Percentiles rank a stretch among this genome's conserved stretches.
Evolutionary conservation across 2,888 invertebrate genomes (phyloP).

Genomic region (Sisyra terminalis): DNA sequence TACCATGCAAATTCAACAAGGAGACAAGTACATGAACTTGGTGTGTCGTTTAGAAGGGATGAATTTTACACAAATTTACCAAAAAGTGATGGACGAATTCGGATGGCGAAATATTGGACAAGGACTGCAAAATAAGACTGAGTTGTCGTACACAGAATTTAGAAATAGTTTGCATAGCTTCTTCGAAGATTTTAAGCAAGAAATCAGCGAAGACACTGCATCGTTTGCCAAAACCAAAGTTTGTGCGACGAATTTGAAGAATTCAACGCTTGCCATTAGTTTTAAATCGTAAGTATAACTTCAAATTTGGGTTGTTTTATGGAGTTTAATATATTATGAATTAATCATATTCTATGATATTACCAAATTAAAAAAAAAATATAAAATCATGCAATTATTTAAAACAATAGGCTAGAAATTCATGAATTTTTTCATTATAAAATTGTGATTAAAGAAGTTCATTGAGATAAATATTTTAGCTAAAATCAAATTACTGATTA

Average conservation of each 20-base stretch:
- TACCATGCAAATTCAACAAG: conserved; percentile 35
- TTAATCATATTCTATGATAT: too few relatives aligned
- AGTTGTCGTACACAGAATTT: conserved; percentile 2
- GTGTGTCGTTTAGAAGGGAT: conserved; percentile 30
- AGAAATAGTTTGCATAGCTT: conserved; percentile 1
- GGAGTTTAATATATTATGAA: too few relatives aligned
- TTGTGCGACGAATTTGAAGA: conserved; percentile 9
- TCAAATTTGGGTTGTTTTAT: too few relatives aligned
- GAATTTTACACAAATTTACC: conserved; percentile 25
- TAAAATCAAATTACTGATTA: too few relatives aligned
- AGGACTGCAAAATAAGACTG: not conserved
- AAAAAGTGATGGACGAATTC: conserved; percentile 30
- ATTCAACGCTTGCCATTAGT: conserved; percentile 8
- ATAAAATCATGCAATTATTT: too few relatives aligned
- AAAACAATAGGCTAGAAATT: too few relatives aligned
- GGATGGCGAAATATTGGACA: conserved; percentile 30
- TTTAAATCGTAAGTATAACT: conserved; percentile 9
- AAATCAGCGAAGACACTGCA: not conserved
- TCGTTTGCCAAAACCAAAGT: not conserved
- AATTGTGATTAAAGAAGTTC: too few relatives aligned
- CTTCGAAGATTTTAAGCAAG: not conserved
- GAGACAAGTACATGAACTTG: conserved; percentile 32
- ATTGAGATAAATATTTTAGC: too few relatives aligned
- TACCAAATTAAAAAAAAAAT: too few relatives aligned
- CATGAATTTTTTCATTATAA: too few relatives aligned